Percentiles rank a stretch among this genome's conserved stretches.
These are phyloP conservation scores for Nebria salina DNA, from an alignment of 2,888 invertebrate genomes.

Conservation along the genomic window DNA sequence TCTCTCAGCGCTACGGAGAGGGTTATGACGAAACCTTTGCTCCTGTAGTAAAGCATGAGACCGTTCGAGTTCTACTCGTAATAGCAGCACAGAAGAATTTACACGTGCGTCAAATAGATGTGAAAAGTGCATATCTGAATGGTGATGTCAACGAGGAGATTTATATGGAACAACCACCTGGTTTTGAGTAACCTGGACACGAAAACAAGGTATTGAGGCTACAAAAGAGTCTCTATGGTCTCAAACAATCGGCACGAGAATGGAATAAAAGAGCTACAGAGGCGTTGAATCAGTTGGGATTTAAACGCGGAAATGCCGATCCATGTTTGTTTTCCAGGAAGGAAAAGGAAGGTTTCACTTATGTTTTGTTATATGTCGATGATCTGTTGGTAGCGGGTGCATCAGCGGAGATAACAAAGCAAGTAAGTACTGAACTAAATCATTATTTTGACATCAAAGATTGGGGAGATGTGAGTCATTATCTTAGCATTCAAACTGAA, in stretches of 20 bases:
- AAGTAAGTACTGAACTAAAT: too few relatives aligned
- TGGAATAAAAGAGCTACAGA: conserved; percentile 12
- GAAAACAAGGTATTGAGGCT: not conserved
- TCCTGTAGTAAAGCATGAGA: conserved; percentile 49
- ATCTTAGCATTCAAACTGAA: too few relatives aligned
- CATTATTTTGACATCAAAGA: too few relatives aligned
- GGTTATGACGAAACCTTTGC: conserved; percentile 52
- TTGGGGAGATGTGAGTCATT: too few relatives aligned
- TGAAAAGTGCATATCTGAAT: conserved; percentile 49
- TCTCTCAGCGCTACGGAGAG: conserved; percentile 50
- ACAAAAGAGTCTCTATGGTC: too few relatives aligned
- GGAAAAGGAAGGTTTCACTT: not conserved
- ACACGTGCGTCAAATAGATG: conserved; percentile 33
- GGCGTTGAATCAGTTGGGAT: not conserved
- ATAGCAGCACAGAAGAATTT: conserved; percentile 29
- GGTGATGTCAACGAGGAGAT: too few relatives aligned
- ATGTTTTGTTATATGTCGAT: not conserved
- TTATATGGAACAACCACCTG: conserved; percentile 47
- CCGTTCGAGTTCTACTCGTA: conserved; percentile 49
- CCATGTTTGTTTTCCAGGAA: conserved; percentile 20
- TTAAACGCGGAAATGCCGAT: conserved; percentile 15
- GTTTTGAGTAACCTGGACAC: conserved; percentile 3
- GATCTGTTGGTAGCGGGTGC: too few relatives aligned
- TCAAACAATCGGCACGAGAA: not conserved
- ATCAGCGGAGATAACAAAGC: too few relatives aligned